Conservation (phyloP, 2,888 invertebrate species). For the Empis stercorea region DNA sequence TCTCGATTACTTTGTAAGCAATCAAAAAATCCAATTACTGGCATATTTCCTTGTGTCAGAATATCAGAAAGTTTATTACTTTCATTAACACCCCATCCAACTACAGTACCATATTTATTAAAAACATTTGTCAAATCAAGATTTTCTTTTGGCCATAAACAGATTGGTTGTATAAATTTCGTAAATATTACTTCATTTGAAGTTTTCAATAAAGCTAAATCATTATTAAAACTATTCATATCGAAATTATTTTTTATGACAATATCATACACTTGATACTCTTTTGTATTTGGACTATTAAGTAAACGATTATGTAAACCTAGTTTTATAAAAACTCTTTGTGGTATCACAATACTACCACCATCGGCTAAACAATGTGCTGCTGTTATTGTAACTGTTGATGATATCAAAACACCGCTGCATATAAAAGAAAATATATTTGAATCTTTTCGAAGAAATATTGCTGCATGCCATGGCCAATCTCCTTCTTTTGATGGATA, state of each 20-base stretch:
- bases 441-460: conserved; percentile 17
- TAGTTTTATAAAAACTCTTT: conserved; percentile 22
- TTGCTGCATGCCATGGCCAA: conserved; percentile 37
- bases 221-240: conserved; percentile 16
- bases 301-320: conserved; percentile 33
- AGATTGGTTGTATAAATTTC: conserved; percentile 33
- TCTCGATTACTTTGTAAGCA: conserved; percentile 20
- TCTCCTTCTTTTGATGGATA: conserved; percentile 30
- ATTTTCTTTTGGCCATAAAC: conserved; percentile 26
- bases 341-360: conserved; percentile 22
- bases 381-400: conserved; percentile 26
- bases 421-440: conserved; percentile 19
- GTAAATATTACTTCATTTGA: conserved; percentile 23
- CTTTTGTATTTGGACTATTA: conserved; percentile 26
- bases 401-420: conserved; percentile 33
- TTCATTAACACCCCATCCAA: conserved; percentile 34
- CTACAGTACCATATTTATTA: conserved; percentile 17
- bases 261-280: conserved; percentile 16
- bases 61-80: conserved; percentile 20
- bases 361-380: conserved; percentile 26
- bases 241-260: conserved; percentile 6
- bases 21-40: conserved; percentile 23
- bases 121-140: conserved; percentile 7
- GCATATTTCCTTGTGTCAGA: conserved; percentile 24
- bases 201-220: conserved; percentile 30